These are phyloP conservation scores for Dromococcyx pavoninus DNA, from an alignment of 2,797 vertebrate species.

Conservation along the genomic window DNA sequence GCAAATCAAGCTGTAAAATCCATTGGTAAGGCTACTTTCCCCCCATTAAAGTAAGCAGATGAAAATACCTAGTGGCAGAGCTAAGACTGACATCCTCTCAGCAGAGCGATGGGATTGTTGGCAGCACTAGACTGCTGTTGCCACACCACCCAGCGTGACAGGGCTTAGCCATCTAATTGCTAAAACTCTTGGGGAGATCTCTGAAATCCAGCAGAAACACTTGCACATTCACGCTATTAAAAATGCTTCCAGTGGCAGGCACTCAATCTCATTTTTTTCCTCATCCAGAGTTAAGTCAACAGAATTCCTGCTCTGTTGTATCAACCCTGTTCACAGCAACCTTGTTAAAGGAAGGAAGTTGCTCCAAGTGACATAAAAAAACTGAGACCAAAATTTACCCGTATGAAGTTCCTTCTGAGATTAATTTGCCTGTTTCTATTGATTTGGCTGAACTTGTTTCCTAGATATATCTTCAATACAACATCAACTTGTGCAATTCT, in stretches of 20 bases:
- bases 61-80: neutral
- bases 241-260: neutral
- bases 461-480: neutral
- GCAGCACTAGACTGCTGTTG: accelerated
- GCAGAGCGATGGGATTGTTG: neutral
- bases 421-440: neutral
- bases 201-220: neutral
- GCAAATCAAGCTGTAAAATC: slow-evolving; percentile 14
- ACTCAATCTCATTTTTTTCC: neutral
- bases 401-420: neutral
- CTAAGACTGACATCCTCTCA: neutral
- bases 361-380: neutral
- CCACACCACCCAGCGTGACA: accelerated
- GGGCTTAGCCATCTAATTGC: neutral
- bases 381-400: neutral
- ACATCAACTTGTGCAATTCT: neutral
- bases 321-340: neutral
- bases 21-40: neutral
- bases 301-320: neutral
- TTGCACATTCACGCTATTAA: neutral
- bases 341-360: accelerated
- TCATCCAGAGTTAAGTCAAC: neutral
- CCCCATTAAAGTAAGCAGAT: neutral
- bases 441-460: neutral
- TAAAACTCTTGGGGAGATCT: neutral